Evolutionary conservation across 2,113 vertebrate genomes (phyloP).

Genomic region (Odocoileus virginianus): DNA sequence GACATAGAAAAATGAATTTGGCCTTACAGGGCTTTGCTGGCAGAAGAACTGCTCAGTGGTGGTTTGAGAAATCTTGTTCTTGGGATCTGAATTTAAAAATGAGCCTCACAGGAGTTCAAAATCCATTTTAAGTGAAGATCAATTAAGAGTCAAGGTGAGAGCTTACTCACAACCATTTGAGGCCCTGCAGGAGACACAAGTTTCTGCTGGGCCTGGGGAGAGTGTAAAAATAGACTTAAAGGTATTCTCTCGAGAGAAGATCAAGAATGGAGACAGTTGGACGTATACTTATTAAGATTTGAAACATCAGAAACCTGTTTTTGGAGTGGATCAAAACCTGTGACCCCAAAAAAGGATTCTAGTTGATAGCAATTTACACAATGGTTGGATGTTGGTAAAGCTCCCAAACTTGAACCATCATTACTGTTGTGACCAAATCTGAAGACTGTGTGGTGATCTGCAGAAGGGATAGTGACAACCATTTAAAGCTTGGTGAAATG

Average conservation of each 20-base stretch:
- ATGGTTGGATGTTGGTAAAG: not conserved
- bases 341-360: not conserved
- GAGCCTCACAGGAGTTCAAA: conserved; percentile 13
- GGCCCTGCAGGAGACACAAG: not conserved
- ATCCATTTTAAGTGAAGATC: conserved; percentile 1
- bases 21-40: not conserved
- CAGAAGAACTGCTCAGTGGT: not conserved
- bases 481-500: not conserved
- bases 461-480: not conserved
- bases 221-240: not conserved
- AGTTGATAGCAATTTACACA: not conserved
- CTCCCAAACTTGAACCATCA: not conserved
- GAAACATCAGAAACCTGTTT: not conserved
- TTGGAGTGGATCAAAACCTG: not conserved
- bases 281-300: not conserved
- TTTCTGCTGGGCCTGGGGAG: not conserved
- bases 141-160: not conserved
- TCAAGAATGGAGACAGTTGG: not conserved
- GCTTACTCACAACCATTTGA: not conserved
- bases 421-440: not conserved
- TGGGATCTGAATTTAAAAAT: not conserved
- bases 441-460: not conserved
- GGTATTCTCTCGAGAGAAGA: not conserved
- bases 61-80: conserved; percentile 18
- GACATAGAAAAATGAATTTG: not conserved